Evolutionary conservation across 2,797 vertebrate genomes (phyloP), one percentile per base, ranked within the genome.

Genomic region (Sebastes alutus): DNA sequence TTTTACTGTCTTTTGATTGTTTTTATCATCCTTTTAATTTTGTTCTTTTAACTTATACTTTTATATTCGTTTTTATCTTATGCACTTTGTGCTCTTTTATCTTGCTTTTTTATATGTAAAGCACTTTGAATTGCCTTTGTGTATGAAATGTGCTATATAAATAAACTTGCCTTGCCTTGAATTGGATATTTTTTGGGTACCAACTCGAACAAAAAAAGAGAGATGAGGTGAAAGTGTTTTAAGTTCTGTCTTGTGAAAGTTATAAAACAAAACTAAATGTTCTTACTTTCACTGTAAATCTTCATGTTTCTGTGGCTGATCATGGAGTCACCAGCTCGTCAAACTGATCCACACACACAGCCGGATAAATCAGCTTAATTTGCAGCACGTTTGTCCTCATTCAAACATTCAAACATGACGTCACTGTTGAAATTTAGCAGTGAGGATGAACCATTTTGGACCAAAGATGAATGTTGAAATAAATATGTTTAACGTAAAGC

Each of bases 201-300:
- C 5, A 10, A 13, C 25, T 32, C 18, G 3, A 14, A 27, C 22
- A 46, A 22, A 5, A 16, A 16, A 22, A 22, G 11, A 62, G 16
- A 25, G 7, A 32, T 3, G 10, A 22, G 7, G 16, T 11, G 18
- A 58, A 14, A 12, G 12, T n/a, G 20, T 30, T 30, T 72, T 38
- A 49, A 59, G 12, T 49, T n/a, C 2, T 54, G 7, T 69, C n/a
- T 13, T 8, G 6, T 27, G 22, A 46, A 7, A 20, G 10, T 35
- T 13, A 9, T 5, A 54, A 7, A 27, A 46, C 42, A 46, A 46
- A 46, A 46, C 14, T 0, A 3, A 38, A 16, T 27, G 18, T 3
- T 38, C 1, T 38, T 42, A 77, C 77, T 85, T 83, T 79, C 74
- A 83, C 66, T 61, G 33, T 60, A 33, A 29, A 63, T 56, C 56